Evolutionary conservation across 2,113 vertebrate species (phyloP), one percentile per base, ranked within the genome.

Genomic region (Xenus cinereus): DNA sequence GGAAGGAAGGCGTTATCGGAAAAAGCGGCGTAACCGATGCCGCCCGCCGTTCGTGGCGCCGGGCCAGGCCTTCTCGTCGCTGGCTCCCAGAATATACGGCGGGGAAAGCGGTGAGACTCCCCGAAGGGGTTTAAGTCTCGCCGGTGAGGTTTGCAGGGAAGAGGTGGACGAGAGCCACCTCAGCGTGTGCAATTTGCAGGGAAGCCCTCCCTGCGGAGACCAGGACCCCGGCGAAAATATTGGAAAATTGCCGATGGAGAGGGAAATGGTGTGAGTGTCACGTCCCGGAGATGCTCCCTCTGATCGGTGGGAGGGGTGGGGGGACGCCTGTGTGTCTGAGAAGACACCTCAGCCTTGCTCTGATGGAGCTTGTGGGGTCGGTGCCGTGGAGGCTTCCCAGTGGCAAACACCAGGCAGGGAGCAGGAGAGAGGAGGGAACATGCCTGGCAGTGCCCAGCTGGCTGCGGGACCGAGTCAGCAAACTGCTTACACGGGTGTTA

Each of bases 111-210:
- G 56, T 0, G 19, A 64, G 28, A 8, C 43, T 56, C 26, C 56
- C 15, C 15, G 4, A 50, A 82, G 1, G 3, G 21, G 63, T n/a
- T 71, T n/a, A 17, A 23, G 45, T 28, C 37, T 60, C 6, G 14
- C 66, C 26, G 57, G 50, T 2, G 12, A 69, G 63, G 59, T 63
- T 15, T 35, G 43, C 23, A 27, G 54, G 87, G 64, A 54, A 23
- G 69, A 48, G n/a, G 27, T 43, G 85, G 76, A 19, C 0, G 3
- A n/a, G 46, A 89, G 79, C 75, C 67, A 33, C 80, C 43, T 32
- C 4, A 12, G 63, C 51, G 3, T 0, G 1, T 7, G 50, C 30
- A 1, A 2, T 4, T 53, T 27, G 37, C 56, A 6, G 57, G 22
- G 57, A n/a, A 24, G 78, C 86, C 89, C 54, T 72, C 20, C 0